These are phyloP conservation scores for Aethina tumida DNA, from an alignment of 1,140 invertebrate genomes.

Conservation along the genomic window DNA sequence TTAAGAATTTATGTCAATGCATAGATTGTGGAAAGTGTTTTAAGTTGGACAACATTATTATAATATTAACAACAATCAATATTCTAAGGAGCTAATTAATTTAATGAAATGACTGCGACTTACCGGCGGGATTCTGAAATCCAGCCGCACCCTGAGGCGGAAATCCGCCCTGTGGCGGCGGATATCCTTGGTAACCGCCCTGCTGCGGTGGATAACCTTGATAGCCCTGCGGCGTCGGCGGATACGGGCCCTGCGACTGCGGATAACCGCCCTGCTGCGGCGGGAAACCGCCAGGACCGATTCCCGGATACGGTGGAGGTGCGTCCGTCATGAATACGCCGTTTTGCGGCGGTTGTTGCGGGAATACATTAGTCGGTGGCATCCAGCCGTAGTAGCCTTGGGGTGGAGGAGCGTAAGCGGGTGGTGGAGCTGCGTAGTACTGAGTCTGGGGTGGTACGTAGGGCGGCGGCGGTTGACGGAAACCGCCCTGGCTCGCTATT, in stretches of 20 bases:
- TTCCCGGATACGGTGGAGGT: slow-evolving; percentile 92
- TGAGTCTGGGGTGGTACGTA: slow-evolving; percentile 70
- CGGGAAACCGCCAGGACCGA: slow-evolving; percentile 35
- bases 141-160: slow-evolving; percentile 23
- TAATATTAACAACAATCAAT: too few species aligned
- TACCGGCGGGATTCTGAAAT: slow-evolving; percentile 5
- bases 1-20: too few species aligned
- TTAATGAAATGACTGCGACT: too few species aligned
- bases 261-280: slow-evolving; percentile 14
- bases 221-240: slow-evolving; percentile 9
- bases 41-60: too few species aligned
- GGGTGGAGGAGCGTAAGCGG: slow-evolving; percentile 72
- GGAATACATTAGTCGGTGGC: slow-evolving; percentile 65
- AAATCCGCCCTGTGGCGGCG: slow-evolving; percentile 22
- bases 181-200: slow-evolving; percentile 24
- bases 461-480: slow-evolving; percentile 69
- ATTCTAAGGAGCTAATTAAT: too few species aligned
- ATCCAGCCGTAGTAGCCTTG: slow-evolving; percentile 85
- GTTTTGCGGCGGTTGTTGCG: slow-evolving; percentile 60
- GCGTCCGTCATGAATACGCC: slow-evolving; percentile 83
- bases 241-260: slow-evolving; percentile 17
- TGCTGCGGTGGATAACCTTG: slow-evolving; percentile 12
- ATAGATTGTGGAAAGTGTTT: too few species aligned
- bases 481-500: slow-evolving; percentile 23
- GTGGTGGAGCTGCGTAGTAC: slow-evolving; percentile 84